Evolutionary conservation across 2,888 invertebrate genomes (phyloP).

Genomic region (Iselma pallidipennis): DNA sequence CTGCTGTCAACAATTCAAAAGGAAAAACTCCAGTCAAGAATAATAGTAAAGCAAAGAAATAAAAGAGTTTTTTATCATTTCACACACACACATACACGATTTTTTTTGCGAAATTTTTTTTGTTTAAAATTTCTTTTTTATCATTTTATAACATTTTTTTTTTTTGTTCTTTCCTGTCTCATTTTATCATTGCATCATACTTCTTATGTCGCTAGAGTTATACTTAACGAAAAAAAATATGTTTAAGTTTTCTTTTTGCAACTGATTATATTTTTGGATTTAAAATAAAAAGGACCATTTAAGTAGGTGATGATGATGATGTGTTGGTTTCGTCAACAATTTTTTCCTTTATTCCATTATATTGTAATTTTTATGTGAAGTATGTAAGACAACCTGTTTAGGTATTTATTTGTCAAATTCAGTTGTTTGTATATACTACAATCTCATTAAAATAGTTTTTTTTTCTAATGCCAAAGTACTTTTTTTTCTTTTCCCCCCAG

Average conservation of each 20-base stretch:
- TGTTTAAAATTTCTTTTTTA: slow-evolving; percentile 3
- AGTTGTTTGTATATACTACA: slow-evolving; percentile 52
- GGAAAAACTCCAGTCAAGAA: slow-evolving; percentile 67
- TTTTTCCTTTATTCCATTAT: slow-evolving; percentile 26
- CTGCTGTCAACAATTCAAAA: slow-evolving; percentile 71
- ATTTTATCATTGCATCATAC: slow-evolving; percentile 8
- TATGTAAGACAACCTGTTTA: slow-evolving; percentile 33
- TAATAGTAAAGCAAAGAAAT: slow-evolving; percentile 69
- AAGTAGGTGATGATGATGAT: slow-evolving; percentile 11
- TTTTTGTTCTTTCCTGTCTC: no score
- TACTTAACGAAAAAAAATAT: slow-evolving; percentile 4
- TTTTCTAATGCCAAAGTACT: slow-evolving; percentile 25
- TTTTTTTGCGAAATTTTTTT: background rate
- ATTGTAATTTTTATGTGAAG: slow-evolving; percentile 32
- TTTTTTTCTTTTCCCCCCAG: background rate
- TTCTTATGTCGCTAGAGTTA: slow-evolving; percentile 7
- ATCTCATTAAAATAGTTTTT: slow-evolving; percentile 53
- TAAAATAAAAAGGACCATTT: slow-evolving; percentile 15
- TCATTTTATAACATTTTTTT: slow-evolving; percentile 14
- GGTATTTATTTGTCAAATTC: slow-evolving; percentile 47
- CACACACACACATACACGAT: background rate
- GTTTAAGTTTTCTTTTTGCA: slow-evolving; percentile 4
- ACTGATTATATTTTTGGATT: slow-evolving; percentile 17
- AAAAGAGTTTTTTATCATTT: slow-evolving; percentile 42
- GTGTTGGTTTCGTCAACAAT: slow-evolving; percentile 21